These are phyloP conservation scores for Scleropages formosus DNA, from an alignment of 2,797 vertebrate species.

Conservation along the genomic window DNA sequence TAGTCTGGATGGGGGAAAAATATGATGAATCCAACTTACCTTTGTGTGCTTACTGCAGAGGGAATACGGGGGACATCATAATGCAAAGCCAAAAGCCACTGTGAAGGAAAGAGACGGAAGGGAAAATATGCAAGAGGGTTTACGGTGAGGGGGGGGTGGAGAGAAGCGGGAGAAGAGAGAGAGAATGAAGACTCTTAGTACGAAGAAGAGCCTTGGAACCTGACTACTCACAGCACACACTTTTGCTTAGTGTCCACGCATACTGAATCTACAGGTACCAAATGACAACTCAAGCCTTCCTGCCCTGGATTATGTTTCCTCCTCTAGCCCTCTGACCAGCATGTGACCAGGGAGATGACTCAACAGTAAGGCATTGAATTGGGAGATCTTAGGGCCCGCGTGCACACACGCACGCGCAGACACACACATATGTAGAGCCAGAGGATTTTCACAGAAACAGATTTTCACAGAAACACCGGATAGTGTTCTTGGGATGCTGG, in stretches of 20 bases:
- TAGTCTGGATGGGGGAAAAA: neutral
- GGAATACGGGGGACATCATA: constrained; percentile 48
- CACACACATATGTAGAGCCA: constrained; percentile 17
- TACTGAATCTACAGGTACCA: constrained; percentile 36
- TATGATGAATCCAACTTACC: constrained; percentile 45
- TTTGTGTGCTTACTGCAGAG: constrained; percentile 51
- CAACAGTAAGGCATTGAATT: constrained; percentile 38
- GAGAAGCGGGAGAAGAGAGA: constrained; percentile 29
- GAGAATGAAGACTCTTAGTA: constrained; percentile 9
- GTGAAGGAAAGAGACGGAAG: constrained; percentile 30
- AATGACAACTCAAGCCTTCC: constrained; percentile 36
- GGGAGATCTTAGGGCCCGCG: constrained; percentile 17
- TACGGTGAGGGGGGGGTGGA: constrained; percentile 6
- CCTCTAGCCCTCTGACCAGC: constrained; percentile 47
- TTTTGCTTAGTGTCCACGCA: constrained; percentile 21
- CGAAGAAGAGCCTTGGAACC: neutral
- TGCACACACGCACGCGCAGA: constrained; percentile 15
- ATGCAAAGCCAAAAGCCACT: constrained; percentile 43
- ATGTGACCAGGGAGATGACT: constrained; percentile 55
- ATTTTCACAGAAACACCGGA: neutral
- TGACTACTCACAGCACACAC: constrained; percentile 16
- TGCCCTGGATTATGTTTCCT: constrained; percentile 44
- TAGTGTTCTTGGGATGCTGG: neutral
- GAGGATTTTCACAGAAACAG: neutral
- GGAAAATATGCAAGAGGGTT: no score